Conservation (phyloP, 2,797 vertebrate species). For the Acanthopagrus latus region DNA sequence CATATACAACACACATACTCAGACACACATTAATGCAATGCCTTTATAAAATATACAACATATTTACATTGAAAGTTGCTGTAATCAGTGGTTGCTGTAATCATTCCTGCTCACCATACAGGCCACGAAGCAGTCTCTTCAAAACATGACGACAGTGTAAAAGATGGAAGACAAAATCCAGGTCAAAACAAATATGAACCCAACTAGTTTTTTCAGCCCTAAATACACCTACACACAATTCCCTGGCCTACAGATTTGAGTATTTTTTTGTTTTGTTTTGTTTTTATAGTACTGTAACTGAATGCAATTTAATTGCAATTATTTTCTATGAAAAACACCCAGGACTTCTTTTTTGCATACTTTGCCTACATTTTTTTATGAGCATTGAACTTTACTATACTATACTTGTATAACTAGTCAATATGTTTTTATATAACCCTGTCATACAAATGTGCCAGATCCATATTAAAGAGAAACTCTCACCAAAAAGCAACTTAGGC, state of each 20-base stretch:
- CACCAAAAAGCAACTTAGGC: no score
- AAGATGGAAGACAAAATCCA: not conserved
- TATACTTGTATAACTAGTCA: no score
- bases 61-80: not conserved
- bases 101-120: not conserved
- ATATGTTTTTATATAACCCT: no score
- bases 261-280: not conserved
- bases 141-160: not conserved
- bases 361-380: no score
- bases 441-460: no score
- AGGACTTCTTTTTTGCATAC: not conserved
- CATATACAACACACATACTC: slow-evolving; percentile 6
- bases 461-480: no score
- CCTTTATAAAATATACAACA: not conserved
- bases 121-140: not conserved
- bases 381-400: no score
- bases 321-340: not conserved
- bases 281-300: not conserved
- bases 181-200: no score
- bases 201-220: not conserved
- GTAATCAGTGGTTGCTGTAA: not conserved
- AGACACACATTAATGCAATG: not conserved
- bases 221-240: not conserved
- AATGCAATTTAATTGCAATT: not conserved
- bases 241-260: not conserved